Base-by-base conservation (phyloP, 2,113 vertebrate genomes). In the Climacteris rufus region DNA sequence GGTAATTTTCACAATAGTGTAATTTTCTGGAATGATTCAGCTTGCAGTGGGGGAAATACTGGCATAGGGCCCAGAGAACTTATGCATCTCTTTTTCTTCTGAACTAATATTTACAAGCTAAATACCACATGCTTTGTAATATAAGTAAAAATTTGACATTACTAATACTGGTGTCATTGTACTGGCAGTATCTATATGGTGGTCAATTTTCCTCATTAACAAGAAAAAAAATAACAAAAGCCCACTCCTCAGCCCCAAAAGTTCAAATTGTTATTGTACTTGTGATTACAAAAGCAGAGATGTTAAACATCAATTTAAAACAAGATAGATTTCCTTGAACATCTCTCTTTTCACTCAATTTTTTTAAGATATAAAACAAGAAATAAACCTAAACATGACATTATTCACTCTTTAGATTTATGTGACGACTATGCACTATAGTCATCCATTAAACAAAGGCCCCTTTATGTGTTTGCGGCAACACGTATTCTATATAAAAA, bases 11-110 rank as follows among this genome's bases (percentile, higher is more conserved):
- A 93, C 44, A 82, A 82, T 27, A 61, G 50, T 80, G 31, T 92
- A 95, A 92, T 96, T 93, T 91, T 91, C 90, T 91, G 63, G 39
- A 79, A 94, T 92, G 85, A 96, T 95, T 96, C 93, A 94, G 70
- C 1, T 1, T 86, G 71, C 39, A 91, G 59, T 90, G 71, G 59
- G 63, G 59, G 68, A 93, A 91, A 85, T 66, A 57, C 63, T 94
- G 96, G 93, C 96, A 70, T 33, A 88, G 13, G 42, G 82, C 93
- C 94, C 82, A 90, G 85, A 88, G 59, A 83, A 74, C 60, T 94
- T 87, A 74, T 56, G 63, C 39, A 63, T 86, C 19, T 83, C 86
- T 87, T 83, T 61, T 90, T 87, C 52, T 87, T 94, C 87, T 76
- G 77, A 95, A 79, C 56, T 82, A 95, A 72, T 94, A 91, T 84